These are phyloP conservation scores for Cephus pulcher DNA, from an alignment of 2,888 invertebrate genomes.

Conservation along the genomic window DNA sequence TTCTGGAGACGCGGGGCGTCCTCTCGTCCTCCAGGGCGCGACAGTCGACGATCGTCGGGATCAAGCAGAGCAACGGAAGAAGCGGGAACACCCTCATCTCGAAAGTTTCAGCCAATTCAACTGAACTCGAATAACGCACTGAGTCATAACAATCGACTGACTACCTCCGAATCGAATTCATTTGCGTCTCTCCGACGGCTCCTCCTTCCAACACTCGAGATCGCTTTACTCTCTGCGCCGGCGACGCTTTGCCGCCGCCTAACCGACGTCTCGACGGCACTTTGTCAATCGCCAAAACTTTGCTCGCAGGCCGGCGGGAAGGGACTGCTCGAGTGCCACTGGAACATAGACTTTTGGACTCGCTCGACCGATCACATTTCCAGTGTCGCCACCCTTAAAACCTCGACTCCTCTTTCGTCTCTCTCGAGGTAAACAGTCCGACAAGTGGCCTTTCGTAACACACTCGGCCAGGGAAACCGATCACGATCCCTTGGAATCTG, in stretches of 20 bases:
- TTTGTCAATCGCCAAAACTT: neutral
- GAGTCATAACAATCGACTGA: conserved; percentile 19
- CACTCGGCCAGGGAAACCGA: neutral
- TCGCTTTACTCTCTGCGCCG: neutral
- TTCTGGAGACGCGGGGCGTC: conserved; percentile 13
- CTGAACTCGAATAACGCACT: neutral
- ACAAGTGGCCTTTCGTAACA: too few species aligned
- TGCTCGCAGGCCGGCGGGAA: neutral
- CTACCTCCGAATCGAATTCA: neutral
- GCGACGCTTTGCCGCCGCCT: neutral
- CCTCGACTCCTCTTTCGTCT: neutral
- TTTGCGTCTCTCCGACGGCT: neutral
- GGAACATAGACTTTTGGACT: neutral
- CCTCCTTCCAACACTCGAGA: neutral
- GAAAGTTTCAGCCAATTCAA: conserved; percentile 11
- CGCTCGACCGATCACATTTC: neutral
- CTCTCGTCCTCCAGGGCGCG: conserved; percentile 25
- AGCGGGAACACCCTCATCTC: conserved; percentile 45
- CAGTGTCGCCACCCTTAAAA: neutral
- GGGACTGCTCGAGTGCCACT: neutral
- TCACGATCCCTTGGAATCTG: neutral
- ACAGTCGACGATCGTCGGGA: conserved; percentile 30
- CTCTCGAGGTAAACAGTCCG: neutral
- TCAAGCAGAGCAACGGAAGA: conserved; percentile 34
- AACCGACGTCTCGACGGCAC: neutral